Evolutionary conservation across 2,797 vertebrate genomes (phyloP), one percentile per base, ranked within the genome.

Genomic region (Karalla daura): DNA sequence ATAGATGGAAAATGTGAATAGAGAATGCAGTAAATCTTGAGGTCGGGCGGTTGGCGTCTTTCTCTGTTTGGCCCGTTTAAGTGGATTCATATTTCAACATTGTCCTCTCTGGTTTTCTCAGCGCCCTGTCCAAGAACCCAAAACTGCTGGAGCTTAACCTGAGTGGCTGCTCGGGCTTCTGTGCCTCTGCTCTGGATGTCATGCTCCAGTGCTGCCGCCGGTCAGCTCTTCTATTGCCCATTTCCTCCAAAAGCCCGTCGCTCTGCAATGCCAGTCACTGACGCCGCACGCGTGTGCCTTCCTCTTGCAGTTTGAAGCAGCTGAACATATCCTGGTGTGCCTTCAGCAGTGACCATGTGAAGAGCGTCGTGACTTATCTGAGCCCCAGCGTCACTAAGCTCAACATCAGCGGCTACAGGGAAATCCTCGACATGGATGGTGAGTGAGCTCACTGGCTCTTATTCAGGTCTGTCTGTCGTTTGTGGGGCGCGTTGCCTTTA

Each of bases 331-430:
- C 96, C 0, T 99, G 97, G 97, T 96, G 91, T 58, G 88, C 93
- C 60, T 98, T 99, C 70, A 93, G 70, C 44, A 86, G 62, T 1
- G 59, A 90, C 4, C 96, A 98, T 0, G 92, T 99, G 53, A 93
- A 91, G 75, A 90, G 85, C 1, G 88, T 95, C 0, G 94, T 96
- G 0, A 73, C 5, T 1, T 83, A 93, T 1, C 0, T 98, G 40
- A 89, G 93, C 5, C 41, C 92, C 17, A 80, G 80, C 1, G 18
- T 98, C 41, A 93, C 86, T 0, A 92, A 95, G 14, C 90, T 99
- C 47, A 99, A 98, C 89, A 85, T 99, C 66, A 98, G 98, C 5
- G 97, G 98, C 18, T 98, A 99, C 88, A 92, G 98, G 67, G 94
- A 96, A 60, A 95, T 92, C 69, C 91, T 98, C 24, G 90, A 88